Conservation (phyloP, 2,797 vertebrate genomes). For the Falco concolor region DNA sequence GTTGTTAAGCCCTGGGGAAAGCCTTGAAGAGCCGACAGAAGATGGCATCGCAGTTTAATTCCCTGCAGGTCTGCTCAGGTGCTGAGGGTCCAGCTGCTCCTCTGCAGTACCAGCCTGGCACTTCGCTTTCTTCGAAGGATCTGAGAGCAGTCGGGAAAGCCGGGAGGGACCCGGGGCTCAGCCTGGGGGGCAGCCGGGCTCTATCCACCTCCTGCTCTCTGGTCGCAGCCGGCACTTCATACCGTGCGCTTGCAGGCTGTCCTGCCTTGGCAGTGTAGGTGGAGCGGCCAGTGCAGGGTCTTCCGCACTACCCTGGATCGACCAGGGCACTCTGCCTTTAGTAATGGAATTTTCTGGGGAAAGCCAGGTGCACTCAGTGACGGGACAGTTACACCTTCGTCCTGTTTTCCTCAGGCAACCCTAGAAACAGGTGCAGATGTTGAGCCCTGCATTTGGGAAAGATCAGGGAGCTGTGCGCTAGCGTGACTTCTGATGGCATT, state of each 20-base stretch:
- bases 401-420: not conserved
- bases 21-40: not conserved
- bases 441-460: not conserved
- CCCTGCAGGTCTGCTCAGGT: not conserved
- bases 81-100: not conserved
- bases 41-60: fast-evolving
- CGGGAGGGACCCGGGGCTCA: not conserved
- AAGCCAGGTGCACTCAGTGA: too few relatives aligned
- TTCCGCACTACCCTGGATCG: fast-evolving
- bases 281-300: too few relatives aligned
- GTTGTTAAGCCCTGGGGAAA: fast-evolving
- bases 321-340: not conserved
- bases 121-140: fast-evolving
- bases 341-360: not conserved
- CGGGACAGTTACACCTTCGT: not conserved
- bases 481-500: fast-evolving
- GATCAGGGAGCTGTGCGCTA: not conserved
- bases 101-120: not conserved
- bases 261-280: not conserved
- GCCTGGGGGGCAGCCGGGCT: not conserved
- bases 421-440: too few relatives aligned
- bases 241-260: fast-evolving
- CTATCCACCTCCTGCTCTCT: not conserved
- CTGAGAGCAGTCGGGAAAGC: not conserved
- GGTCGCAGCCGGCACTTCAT: not conserved